phyloP scores from a whole-genome alignment of 2,797 vertebrate species.

The Bryconaethiops microstoma region DNA sequence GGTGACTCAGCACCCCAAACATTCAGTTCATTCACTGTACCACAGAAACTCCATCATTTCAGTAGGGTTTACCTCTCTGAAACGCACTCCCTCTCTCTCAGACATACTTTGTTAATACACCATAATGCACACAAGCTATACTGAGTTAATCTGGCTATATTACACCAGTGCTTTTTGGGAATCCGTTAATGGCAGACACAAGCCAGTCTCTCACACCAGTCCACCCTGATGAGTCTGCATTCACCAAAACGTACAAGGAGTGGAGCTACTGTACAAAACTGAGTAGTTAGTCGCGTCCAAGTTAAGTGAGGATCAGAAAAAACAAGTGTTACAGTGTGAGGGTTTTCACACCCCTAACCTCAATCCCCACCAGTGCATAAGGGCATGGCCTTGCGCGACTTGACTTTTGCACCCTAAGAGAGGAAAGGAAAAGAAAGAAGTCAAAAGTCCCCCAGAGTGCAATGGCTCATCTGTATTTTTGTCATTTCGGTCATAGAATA shows the following conservation, averaged over 20 bases:
- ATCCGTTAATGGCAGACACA: slow-evolving; percentile 44
- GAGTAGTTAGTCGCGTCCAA: slow-evolving; percentile 59
- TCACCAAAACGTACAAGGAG: slow-evolving; percentile 45
- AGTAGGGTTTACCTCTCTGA: slow-evolving; percentile 20
- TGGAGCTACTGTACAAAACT: slow-evolving; percentile 34
- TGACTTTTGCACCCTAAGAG: slow-evolving; percentile 86
- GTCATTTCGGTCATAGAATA: neutral
- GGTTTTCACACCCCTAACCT: slow-evolving; percentile 84
- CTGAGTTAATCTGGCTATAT: slow-evolving; percentile 36
- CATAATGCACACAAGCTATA: slow-evolving; percentile 33
- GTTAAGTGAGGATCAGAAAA: slow-evolving; percentile 47
- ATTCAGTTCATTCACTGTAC: slow-evolving; percentile 8
- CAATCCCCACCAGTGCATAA: slow-evolving; percentile 85
- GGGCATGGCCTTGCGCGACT: slow-evolving; percentile 81
- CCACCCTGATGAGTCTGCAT: slow-evolving; percentile 40
- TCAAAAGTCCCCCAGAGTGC: slow-evolving; percentile 23
- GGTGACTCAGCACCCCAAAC: neutral
- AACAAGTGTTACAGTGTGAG: slow-evolving; percentile 52
- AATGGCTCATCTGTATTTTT: slow-evolving; percentile 1
- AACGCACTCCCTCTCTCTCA: slow-evolving; percentile 31
- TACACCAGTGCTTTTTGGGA: slow-evolving; percentile 35
- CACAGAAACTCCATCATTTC: neutral
- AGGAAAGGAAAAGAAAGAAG: slow-evolving; percentile 64
- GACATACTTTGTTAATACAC: slow-evolving; percentile 37
- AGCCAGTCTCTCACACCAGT: slow-evolving; percentile 47